A percentile compares a stretch with the other conserved stretches of the same genome.
Evolutionary conservation across 2,113 vertebrate genomes (phyloP).

Genomic region (Ceyx cyanopectus): DNA sequence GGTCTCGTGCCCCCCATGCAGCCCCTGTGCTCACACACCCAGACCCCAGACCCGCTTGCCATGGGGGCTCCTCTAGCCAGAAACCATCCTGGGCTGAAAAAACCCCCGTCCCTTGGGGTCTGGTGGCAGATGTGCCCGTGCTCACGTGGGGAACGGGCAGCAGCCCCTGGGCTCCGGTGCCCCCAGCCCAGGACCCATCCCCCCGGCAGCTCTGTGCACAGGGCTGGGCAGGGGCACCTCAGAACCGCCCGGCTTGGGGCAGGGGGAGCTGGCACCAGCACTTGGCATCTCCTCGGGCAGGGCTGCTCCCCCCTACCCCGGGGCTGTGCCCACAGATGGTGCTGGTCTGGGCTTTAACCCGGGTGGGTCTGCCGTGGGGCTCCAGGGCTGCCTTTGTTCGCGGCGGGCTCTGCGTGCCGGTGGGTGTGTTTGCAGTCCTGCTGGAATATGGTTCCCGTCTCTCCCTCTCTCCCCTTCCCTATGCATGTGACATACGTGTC

Average conservation of each 20-base stretch:
- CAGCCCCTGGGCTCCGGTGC: neutral
- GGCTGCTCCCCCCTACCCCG: neutral
- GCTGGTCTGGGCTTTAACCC: neutral
- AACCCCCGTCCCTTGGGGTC: neutral
- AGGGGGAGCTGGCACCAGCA: neutral
- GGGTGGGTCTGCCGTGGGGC: neutral
- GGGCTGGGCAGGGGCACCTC: neutral
- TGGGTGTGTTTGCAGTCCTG: neutral
- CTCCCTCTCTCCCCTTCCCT: neutral
- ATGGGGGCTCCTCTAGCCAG: neutral
- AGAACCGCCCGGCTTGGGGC: neutral
- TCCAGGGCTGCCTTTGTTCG: neutral
- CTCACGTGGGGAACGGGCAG: neutral
- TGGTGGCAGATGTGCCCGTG: fast-evolving
- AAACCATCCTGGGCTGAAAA: neutral
- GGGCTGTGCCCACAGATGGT: neutral
- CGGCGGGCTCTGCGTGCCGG: neutral
- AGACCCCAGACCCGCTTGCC: fast-evolving
- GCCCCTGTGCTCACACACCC: neutral
- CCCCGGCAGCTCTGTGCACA: neutral
- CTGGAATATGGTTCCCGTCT: neutral
- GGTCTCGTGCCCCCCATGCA: neutral
- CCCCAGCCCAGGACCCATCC: neutral
- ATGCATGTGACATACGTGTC: neutral
- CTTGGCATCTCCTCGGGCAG: neutral